phyloP scores from a whole-genome alignment of 2,797 vertebrate species.

The Rallus crepitans region DNA sequence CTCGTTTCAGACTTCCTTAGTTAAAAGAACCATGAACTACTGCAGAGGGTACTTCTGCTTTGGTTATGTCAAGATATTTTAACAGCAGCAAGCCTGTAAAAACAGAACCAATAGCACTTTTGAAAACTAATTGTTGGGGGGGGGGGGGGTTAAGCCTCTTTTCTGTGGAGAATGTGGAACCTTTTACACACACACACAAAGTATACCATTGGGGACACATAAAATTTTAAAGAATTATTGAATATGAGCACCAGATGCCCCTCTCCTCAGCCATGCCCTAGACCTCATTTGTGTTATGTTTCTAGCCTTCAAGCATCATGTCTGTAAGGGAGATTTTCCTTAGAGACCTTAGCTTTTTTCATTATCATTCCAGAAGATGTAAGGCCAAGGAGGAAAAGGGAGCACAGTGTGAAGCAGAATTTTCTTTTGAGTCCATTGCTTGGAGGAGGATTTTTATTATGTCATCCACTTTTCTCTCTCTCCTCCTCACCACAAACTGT shows the following conservation, averaged over 20 bases:
- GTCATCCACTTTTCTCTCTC: neutral
- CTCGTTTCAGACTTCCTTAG: conserved; percentile 46
- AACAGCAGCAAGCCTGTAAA: conserved; percentile 23
- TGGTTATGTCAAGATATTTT: conserved; percentile 24
- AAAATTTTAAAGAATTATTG: neutral
- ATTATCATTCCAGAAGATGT: neutral
- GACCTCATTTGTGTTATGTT: neutral
- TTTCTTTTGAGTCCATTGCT: neutral
- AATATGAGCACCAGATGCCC: neutral
- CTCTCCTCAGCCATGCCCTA: neutral
- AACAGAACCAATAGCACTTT: conserved; percentile 5
- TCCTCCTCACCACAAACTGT: neutral
- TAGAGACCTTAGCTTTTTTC: neutral
- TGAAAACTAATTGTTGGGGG: neutral
- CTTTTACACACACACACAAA: neutral
- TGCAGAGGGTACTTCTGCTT: conserved; percentile 14
- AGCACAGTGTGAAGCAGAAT: neutral
- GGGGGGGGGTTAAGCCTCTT: neutral
- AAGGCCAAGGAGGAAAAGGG: neutral
- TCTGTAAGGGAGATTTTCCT: neutral
- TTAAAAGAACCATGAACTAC: conserved; percentile 30
- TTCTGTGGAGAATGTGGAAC: conserved; percentile 17
- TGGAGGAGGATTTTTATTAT: neutral
- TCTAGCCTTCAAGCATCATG: neutral
- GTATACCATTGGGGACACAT: neutral